Conservation (phyloP, 2,797 vertebrate species). For the Pipistrellus pygmaeus region DNA sequence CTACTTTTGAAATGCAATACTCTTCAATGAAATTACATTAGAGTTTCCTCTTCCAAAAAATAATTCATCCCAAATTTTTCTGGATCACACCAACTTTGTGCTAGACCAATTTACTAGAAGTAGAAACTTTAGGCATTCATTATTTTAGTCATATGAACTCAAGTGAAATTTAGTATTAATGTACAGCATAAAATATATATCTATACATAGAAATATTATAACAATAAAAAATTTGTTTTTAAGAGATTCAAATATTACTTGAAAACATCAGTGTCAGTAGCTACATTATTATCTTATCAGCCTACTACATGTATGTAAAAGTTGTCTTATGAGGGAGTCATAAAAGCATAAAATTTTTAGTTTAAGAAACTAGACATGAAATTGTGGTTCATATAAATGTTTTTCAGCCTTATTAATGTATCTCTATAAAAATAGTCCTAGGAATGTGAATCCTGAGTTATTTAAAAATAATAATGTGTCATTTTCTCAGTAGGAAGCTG, state of each 20-base stretch:
- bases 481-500: not conserved
- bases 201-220: not conserved
- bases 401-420: not conserved
- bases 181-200: not conserved
- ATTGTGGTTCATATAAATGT: not conserved
- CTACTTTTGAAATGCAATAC: not conserved
- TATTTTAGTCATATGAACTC: not conserved
- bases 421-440: not conserved
- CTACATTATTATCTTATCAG: not conserved
- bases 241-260: not conserved
- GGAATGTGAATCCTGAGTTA: not conserved
- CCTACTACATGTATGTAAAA: not conserved
- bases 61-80: not conserved
- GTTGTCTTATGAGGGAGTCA: not conserved
- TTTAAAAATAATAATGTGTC: not conserved
- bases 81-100: not conserved
- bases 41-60: not conserved
- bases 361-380: not conserved
- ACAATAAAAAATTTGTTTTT: not conserved
- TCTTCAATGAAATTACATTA: not conserved
- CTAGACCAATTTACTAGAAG: not conserved
- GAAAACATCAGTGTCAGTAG: not conserved
- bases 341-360: conserved; percentile 12
- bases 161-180: not conserved
- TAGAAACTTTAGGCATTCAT: not conserved